Base-by-base conservation (phyloP, 2,888 invertebrate species). In the Orthosia incerta region DNA sequence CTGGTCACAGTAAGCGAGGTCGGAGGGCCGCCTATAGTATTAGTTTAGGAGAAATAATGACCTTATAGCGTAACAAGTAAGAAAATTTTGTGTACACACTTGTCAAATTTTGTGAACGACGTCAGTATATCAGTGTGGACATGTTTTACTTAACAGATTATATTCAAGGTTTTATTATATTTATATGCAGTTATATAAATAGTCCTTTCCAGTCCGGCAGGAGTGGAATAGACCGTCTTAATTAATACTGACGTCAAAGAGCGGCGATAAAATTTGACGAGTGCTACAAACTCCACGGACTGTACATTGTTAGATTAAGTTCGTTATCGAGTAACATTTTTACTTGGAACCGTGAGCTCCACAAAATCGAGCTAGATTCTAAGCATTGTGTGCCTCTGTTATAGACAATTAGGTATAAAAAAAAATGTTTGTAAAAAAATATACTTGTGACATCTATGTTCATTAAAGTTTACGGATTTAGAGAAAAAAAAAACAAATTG, bases 351-450 rank as follows among this genome's bases (percentile, higher is more conserved):
- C 83, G 74, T 86, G 84, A 83, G 84, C 88, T 90, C 89, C 79
- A 82, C 46, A 71, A 74, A 68, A 86, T 81, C 80, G 91, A 90
- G 90, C 89, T 94, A 94, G 93, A 87, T 89, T 91, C 80, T 95
- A 96, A 95, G 95, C 87, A 95, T 94, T 92, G 95, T 94, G 96
- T 96, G 96, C 96, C 96, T 95, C 95, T 92, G 94, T 95, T 96
- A 95, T 93, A 95, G 94, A 92, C 86, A 87, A 88, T 90, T 94
- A 94, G 90, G 61, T 82, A 88, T 92, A 92, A 88, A 60, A 46
- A 63, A 89, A 81, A 87, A 80, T 83, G 87, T 91, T 91, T 85
- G 89, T 89, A 86, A 87, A 69, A 61, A 83, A 87, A 84, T 86
- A 86, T 89, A 85, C 85, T 84, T 87, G 88, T 87, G 87, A 80